Evolutionary conservation across 2,113 vertebrate species (phyloP), one percentile per base, ranked within the genome.

Genomic region (Brachyistius frenatus): DNA sequence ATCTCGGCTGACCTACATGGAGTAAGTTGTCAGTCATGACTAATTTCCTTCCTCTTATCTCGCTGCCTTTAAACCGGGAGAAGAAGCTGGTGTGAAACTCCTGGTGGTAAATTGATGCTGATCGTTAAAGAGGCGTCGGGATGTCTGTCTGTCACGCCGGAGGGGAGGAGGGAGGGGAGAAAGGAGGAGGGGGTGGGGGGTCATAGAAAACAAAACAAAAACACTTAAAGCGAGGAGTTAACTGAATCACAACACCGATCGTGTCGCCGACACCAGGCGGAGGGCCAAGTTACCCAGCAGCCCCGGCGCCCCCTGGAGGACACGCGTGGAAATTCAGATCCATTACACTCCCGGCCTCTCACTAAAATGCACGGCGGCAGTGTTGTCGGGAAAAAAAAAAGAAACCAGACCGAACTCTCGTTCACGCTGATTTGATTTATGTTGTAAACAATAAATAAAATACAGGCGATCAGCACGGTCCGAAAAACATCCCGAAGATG

Each of bases 311-410:
- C 84, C n/a, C n/a, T n/a, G 46, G 75, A 82, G 90, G 90, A 89
- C 88, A 10, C 81, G n/a, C n/a, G 47, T 84, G 78, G 89, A 80
- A 91, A 89, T 88, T 83, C 81, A 75, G 71, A 86, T 91, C 87
- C 81, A 86, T 92, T 89, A 86, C 73, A 69, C 85, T 81, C 78
- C 78, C 80, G 71, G 81, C 86, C 86, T 85, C 90, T n/a, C n/a
- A n/a, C n/a, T n/a, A n/a, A n/a, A n/a, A n/a, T n/a, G n/a, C n/a
- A n/a, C n/a, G n/a, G n/a, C n/a, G n/a, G n/a, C n/a, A n/a, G n/a
- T n/a, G n/a, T n/a, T n/a, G n/a, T n/a, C n/a, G n/a, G n/a, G n/a
- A n/a, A n/a, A n/a, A n/a, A n/a, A n/a, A n/a, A n/a, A n/a, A n/a
- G n/a, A n/a, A n/a, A n/a, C n/a, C n/a, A n/a, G n/a, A n/a, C n/a